A percentile compares a stretch with the other conserved stretches of the same genome.
Conservation (phyloP, 2,888 invertebrate species). For the Cataglyphis altisquamis region DNA sequence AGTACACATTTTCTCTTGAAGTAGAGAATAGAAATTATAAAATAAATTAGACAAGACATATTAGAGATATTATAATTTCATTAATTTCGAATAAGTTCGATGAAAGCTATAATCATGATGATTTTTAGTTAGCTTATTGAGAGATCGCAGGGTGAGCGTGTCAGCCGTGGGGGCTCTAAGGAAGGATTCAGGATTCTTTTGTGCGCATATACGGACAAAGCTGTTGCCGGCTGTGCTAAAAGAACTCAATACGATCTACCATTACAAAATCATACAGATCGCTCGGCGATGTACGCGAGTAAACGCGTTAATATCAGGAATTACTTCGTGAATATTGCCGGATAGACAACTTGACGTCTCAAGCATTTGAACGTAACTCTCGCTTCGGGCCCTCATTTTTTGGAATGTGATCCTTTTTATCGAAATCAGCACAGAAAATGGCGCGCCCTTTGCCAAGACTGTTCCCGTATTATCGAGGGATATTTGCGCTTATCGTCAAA, state of each 20-base stretch:
- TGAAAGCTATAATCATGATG: background rate
- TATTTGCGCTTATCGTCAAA: constrained; percentile 39
- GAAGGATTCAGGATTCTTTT: constrained; percentile 21
- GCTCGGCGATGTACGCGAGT: constrained; percentile 14
- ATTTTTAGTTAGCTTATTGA: constrained; percentile 6
- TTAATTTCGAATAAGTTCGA: background rate
- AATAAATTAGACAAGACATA: constrained; percentile 6
- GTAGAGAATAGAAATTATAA: background rate
- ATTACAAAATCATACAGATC: constrained; percentile 26
- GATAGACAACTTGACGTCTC: constrained; percentile 50
- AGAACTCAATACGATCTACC: constrained; percentile 14
- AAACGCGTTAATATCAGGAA: constrained; percentile 48
- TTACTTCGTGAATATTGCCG: constrained; percentile 29
- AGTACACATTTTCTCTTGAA: background rate
- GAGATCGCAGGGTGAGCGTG: constrained; percentile 10
- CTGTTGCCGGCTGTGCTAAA: constrained; percentile 15
- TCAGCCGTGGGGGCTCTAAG: constrained; percentile 15
- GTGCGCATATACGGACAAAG: constrained; percentile 1
- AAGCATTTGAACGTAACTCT: constrained; percentile 15
- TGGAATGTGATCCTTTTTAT: constrained; percentile 34
- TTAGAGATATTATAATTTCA: background rate
- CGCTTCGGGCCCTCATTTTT: constrained; percentile 30
- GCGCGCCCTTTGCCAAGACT: constrained; percentile 25
- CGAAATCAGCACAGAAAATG: constrained; percentile 15
- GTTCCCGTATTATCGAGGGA: constrained; percentile 24